Evolutionary conservation across 1,140 invertebrate genomes (phyloP), one percentile per base, ranked within the genome.

Genomic region (Ganaspis sp.): DNA sequence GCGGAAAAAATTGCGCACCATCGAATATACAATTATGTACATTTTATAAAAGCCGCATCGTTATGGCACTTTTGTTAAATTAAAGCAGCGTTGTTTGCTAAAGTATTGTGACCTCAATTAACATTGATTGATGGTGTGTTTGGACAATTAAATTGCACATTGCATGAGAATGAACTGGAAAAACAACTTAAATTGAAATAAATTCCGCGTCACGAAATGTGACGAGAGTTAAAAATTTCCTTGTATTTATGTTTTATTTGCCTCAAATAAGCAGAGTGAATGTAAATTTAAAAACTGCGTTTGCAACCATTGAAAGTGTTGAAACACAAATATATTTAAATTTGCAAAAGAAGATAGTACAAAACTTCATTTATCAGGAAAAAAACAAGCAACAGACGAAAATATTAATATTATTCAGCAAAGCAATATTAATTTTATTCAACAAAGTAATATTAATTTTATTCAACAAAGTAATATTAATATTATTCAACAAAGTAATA

Each of bases 51-150:
- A 49, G 45, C 45, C 45, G 17, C 45, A 17, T 49, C 45, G 45
- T 49, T 49, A 49, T 49, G 8, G 2, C 15, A n/a, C 45, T n/a
- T 49, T 49, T 49, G 45, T 49, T 49, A 49, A 49, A 49, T 49
- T 49, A 49, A 49, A 49, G 15, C 15, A 49, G 45, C n/a, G 8
- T 49, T 49, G 45, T 49, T 49, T 49, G 45, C 17, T n/a, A 49
- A 49, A 49, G 45, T 49, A 49, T 49, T 49, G 45, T 49, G 45
- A 49, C 45, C 45, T 49, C 45, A 15, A 49, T 49, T 49, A 49
- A 49, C 45, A 49, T 49, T 49, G 45, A 49, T 49, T 49, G 45
- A 49, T 23, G 53, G 21, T 34, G 26, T n/a, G 26, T 29, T 34
- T 34, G 29, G 58, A 64, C 53, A 21, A 21, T 23, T 23, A 23